phyloP scores from a whole-genome alignment of 2,113 vertebrate species.

The Sander vitreus region DNA sequence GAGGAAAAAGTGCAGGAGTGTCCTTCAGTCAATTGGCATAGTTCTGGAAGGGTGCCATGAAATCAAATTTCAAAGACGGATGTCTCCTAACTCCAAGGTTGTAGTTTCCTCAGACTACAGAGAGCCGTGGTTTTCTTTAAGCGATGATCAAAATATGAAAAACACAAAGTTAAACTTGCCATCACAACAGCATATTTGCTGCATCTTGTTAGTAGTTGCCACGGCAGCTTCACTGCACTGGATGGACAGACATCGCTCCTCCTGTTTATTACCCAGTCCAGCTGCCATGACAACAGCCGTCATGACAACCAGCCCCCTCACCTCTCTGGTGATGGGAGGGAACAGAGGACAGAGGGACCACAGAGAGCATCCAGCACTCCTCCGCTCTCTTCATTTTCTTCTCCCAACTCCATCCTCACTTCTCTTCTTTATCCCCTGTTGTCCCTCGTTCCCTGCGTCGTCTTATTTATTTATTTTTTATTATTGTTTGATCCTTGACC shows the following conservation, averaged over 20 bases:
- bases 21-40: too few species aligned
- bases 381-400: slow-evolving; percentile 8
- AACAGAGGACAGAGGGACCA: slow-evolving; percentile 47
- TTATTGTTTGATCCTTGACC: slow-evolving; percentile 25
- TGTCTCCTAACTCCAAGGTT: too few species aligned
- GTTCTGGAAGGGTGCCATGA: too few species aligned
- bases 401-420: not conserved
- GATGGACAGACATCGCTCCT: slow-evolving; percentile 37
- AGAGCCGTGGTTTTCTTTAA: not conserved
- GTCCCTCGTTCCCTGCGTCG: not conserved
- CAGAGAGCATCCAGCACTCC: slow-evolving; percentile 57
- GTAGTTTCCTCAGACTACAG: too few species aligned
- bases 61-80: too few species aligned
- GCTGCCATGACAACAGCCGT: slow-evolving; percentile 77
- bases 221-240: slow-evolving; percentile 9
- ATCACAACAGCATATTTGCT: not conserved
- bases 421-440: not conserved
- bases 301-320: slow-evolving; percentile 77
- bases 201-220: slow-evolving; percentile 33
- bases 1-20: too few species aligned
- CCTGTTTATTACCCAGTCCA: slow-evolving; percentile 68
- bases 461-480: not conserved
- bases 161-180: not conserved
- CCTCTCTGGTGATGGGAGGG: slow-evolving; percentile 43
- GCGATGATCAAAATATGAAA: not conserved